Evolutionary conservation across 2,797 vertebrate genomes (phyloP), one percentile per base, ranked within the genome.

Genomic region (Alectoris magna): DNA sequence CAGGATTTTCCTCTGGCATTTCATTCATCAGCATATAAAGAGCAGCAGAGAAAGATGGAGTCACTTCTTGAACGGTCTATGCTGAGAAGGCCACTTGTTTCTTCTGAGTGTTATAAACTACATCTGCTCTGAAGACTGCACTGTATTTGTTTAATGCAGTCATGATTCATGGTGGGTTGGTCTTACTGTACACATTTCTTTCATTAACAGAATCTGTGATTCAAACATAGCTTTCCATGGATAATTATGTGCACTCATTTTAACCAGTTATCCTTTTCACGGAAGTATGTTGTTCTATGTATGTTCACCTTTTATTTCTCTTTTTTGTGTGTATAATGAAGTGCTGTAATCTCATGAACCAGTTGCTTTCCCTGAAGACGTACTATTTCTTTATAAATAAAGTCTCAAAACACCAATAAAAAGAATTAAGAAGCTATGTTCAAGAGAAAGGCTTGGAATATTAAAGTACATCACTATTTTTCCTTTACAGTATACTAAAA

Each of bases 401-500:
- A 53, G 26, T 44, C 13, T 60, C 27, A 95, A 95, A 96, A 72
- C 6, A 24, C 36, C 43, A 78, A 24, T 71, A n/a, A 69, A 91
- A 90, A 68, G 3, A 29, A 75, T 29, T 58, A 18, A 4, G 3
- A 66, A 19, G 9, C 55, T 23, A 17, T 55, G 17, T 43, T 81
- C 62, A 58, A 55, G 21, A 19, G n/a, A 53, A 46, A 55, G 44
- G 14, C 34, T 77, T 71, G 75, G 22, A 58, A 79, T 92, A 39
- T 83, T 90, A 66, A 3, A 23, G 7, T 15, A 12, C 43, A 72
- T 6, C 43, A 59, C 62, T 62, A 26, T 34, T 66, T 93, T 92
- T 93, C 11, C 48, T 68, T 91, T 70, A 23, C 38, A 56, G n/a
- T 53, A 14, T 81, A 46, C 75, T 81, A 26, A 48, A 56, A 13